Evolutionary conservation across 2,797 vertebrate species (phyloP).

Genomic region (Rhinichthys osculus): DNA sequence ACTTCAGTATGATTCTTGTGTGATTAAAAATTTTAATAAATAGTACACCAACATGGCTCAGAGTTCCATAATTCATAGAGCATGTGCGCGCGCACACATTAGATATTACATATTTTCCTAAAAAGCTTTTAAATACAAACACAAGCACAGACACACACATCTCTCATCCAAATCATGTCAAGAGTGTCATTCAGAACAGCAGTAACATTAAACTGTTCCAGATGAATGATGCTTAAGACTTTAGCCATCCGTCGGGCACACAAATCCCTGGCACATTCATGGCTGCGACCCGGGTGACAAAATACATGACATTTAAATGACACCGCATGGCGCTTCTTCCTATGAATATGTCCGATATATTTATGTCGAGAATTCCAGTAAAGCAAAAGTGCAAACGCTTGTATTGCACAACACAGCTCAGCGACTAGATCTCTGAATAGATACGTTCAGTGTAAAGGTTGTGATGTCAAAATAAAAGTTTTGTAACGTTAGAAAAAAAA

Average conservation of each 20-base stretch:
- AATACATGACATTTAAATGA: constrained; percentile 45
- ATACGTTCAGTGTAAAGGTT: constrained; percentile 6
- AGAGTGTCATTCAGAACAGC: constrained; percentile 12
- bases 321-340: not conserved
- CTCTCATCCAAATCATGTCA: constrained; percentile 39
- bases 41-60: constrained; percentile 32
- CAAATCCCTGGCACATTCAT: constrained; percentile 41
- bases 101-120: constrained; percentile 4
- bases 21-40: constrained; percentile 45
- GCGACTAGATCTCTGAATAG: constrained; percentile 17
- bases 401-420: constrained; percentile 13
- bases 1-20: constrained; percentile 9
- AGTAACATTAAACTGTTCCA: constrained; percentile 35
- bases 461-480: constrained; percentile 7
- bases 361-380: not conserved
- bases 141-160: constrained; percentile 18
- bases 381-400: constrained; percentile 6
- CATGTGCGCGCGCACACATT: not conserved
- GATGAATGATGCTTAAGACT: constrained; percentile 35
- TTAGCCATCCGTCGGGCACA: constrained; percentile 17
- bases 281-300: constrained; percentile 22
- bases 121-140: constrained; percentile 27
- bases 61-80: constrained; percentile 14
- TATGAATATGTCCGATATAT: constrained; percentile 6
- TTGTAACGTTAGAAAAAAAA: not conserved